These are phyloP conservation scores for Clupea harengus DNA, from an alignment of 2,113 vertebrate species.

Conservation along the genomic window DNA sequence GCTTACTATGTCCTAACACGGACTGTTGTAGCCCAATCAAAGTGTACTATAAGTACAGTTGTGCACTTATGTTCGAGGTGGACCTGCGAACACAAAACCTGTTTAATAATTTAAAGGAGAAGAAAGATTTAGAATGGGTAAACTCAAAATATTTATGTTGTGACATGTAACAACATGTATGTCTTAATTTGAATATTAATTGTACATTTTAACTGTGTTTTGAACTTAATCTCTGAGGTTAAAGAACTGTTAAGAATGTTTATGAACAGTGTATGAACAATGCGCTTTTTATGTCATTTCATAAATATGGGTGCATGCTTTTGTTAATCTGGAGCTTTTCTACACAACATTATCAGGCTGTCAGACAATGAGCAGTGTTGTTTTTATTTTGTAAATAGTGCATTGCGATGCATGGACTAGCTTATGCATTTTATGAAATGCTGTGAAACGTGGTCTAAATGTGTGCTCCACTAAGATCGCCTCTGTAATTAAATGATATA, in stretches of 20 bases:
- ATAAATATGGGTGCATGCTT: constrained; percentile 83
- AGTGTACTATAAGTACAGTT: constrained; percentile 69
- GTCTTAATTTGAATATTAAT: constrained; percentile 33
- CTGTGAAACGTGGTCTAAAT: constrained; percentile 78
- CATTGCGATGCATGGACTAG: constrained; percentile 89
- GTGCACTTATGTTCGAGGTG: constrained; percentile 43
- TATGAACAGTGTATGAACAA: constrained; percentile 59
- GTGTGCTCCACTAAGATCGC: constrained; percentile 46
- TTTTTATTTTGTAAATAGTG: constrained; percentile 89
- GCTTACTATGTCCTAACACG: constrained; percentile 23
- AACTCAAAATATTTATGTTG: constrained; percentile 12
- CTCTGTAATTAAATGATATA: constrained; percentile 67
- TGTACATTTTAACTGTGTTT: no score
- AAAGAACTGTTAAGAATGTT: constrained; percentile 57
- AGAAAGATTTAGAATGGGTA: neutral
- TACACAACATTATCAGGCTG: constrained; percentile 76
- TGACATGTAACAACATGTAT: constrained; percentile 9
- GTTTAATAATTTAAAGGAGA: constrained; percentile 3
- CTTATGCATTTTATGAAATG: constrained; percentile 93
- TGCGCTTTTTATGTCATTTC: constrained; percentile 72
- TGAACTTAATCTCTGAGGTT: no score
- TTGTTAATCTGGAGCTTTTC: constrained; percentile 82
- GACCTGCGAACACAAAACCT: constrained; percentile 25
- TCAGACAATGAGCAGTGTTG: constrained; percentile 80
- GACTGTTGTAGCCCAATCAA: constrained; percentile 48